phyloP scores from a whole-genome alignment of 1,140 invertebrate species.

The Aphaenogaster floridana region DNA sequence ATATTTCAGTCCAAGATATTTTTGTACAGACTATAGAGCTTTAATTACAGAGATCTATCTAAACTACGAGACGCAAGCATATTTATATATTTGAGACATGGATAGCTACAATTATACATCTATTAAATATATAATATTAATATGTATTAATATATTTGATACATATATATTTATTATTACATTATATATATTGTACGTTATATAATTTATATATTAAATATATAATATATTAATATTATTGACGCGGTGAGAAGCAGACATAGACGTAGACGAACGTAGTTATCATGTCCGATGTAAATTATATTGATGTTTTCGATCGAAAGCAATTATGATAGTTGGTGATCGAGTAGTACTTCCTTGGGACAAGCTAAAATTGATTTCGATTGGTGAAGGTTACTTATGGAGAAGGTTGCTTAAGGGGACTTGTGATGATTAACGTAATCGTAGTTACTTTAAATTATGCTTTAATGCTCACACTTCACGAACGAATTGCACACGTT shows the following conservation, averaged over 20 bases:
- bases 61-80: background rate
- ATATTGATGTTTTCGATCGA: background rate
- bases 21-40: background rate
- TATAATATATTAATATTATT: constrained; percentile 1
- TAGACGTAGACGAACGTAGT: background rate
- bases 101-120: background rate
- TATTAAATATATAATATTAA: background rate
- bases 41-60: constrained; percentile 1
- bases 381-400: constrained; percentile 8
- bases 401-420: background rate
- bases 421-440: background rate
- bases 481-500: constrained; percentile 5
- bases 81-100: background rate
- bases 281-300: background rate
- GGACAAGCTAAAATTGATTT: constrained; percentile 1
- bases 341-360: background rate
- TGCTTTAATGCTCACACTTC: background rate
- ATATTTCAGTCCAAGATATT: background rate
- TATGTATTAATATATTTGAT: no score
- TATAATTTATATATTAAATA: background rate
- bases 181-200: no score
- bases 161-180: no score
- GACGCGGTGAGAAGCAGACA: background rate
- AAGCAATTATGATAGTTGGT: background rate
- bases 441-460: background rate